Evolutionary conservation across 2,113 vertebrate genomes (phyloP), one percentile per base, ranked within the genome.

Genomic region (Balaenoptera acutorostrata): DNA sequence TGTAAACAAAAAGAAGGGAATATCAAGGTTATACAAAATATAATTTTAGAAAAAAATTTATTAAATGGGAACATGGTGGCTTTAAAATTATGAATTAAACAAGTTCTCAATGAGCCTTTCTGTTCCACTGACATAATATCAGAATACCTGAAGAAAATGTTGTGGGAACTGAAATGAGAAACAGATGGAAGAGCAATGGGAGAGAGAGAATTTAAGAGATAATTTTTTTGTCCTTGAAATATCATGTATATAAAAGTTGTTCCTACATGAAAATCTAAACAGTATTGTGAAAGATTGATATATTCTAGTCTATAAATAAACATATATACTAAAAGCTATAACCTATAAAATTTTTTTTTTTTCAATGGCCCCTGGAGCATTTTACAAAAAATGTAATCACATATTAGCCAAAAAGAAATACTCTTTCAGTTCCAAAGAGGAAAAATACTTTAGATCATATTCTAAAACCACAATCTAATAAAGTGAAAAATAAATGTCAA

Each of bases 401-500:
- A 33, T 91, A 83, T 93, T 95, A 96, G 68, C 57, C 46, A 86
- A 83, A 93, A 78, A 95, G 49, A 72, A 96, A 89, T 59, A 88
- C 5, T 93, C 57, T 81, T 82, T 75, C 59, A 92, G 15, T 97
- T 88, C 17, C 68, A 91, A 93, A 93, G 52, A 66, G 44, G 80
- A 90, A 94, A 96, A 59, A 49, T 78, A 95, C 61, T 86, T 93
- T 33, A 92, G 83, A 83, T 95, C n/a, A 82, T 93, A 71, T 93
- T 93, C 64, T 93, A 44, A 95, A 97, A 94, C 81, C 88, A 95
- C 92, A 93, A 41, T 72, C 49, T 90, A 95, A 97, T 96, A 90
- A 89, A 92, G 23, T 90, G 12, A 97, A 96, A 95, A 97, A 83
- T 83, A 95, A 96, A 95, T 91, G 80, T 93, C 71, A 95, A 92